Base-by-base conservation (phyloP, 2,797 vertebrate genomes). In the Catamblyrhynchus diadema region DNA sequence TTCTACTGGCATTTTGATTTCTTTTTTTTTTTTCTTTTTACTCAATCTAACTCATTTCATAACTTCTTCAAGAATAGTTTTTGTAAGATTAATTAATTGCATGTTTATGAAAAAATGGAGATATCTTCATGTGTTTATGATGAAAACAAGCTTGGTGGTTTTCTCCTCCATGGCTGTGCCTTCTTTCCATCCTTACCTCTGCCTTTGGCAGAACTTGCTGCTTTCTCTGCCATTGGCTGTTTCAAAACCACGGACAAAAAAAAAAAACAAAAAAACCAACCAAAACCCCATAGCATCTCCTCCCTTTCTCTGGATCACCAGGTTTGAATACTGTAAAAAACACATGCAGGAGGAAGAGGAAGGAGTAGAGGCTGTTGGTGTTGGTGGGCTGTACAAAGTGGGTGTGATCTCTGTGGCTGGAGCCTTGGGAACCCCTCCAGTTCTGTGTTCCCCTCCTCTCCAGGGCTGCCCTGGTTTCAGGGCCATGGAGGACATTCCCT, bases 381-480 rank as follows among this genome's bases (percentile, higher is more conserved):
- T 1, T 5, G 2, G 3, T 33, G 23, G 4, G 23, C 39, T 14
- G 23, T 20, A 10, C 50, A 14, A 8, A 32, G 13, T 10, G 15
- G 27, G 4, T 44, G 2, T 8, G 28, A 18, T 54, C 61, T 30
- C 45, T 61, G 0, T 60, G 56, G 30, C 33, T 60, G 48, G 37
- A n/a, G 27, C 28, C 24, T 57, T 41, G 33, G 24, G 37, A 39
- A 4, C 1, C 1, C 4, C 32, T 75, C 5, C 8, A 12, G 0
- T 30, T 67, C 8, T 18, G 4, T 7, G 14, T 57, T 57, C 18
- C 23, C 15, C 19, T 16, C 12, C 18, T 80, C 17, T 41, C 27
- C 14, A 5, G 47, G 3, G 12, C 11, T 32, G 21, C 5, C 30
- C 23, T 22, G 19, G 13, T 81, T 71, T 21, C 30, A 14, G 60